Evolutionary conservation across 2,888 invertebrate species (phyloP), one percentile per base, ranked within the genome.

Genomic region (Troglohyphantes excavatus): DNA sequence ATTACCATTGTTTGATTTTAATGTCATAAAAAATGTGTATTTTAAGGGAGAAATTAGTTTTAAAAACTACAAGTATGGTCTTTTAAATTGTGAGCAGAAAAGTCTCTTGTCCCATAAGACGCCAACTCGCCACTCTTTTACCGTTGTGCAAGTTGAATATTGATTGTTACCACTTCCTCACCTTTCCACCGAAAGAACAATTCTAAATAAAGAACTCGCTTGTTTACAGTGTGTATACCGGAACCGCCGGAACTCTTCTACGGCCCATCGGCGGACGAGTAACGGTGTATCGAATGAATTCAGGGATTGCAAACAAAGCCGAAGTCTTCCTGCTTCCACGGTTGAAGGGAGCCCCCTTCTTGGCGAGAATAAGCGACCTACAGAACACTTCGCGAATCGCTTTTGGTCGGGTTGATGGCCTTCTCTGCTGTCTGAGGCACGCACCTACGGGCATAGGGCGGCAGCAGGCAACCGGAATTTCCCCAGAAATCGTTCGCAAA

Each of bases 361-460:
- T 68, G 29, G 68, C 59, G 53, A 27, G 68, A 29, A 33, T 33
- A 33, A 59, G 33, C 82, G 82, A 82, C 82, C 82, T 82, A 82
- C 82, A 72, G 61, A 59, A 61, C 27, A 17, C n/a, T 27, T 33
- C 72, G 46, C 27, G 61, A 73, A 27, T 72, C 63, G n/a, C 68
- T 43, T 21, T 21, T 43, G 43, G 33, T 59, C 21, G 59, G 86
- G 86, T 43, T 72, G 86, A 79, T 86, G 86, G 86, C 86, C 86
- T 86, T 70, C n/a, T n/a, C n/a, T n/a, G 53, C 76, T 81, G 63
- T 17, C 61, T 46, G 73, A 70, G 53, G 2, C 72, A 83, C 83
- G 2, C 72, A 83, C 83, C 83, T 73, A 83, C 73, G 83, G 53
- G 53, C 53, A 53, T 53, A n/a, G 53, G 83, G 73, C 83, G 73